Conservation (phyloP, 2,113 vertebrate species). For the Corvus moneduloides region DNA sequence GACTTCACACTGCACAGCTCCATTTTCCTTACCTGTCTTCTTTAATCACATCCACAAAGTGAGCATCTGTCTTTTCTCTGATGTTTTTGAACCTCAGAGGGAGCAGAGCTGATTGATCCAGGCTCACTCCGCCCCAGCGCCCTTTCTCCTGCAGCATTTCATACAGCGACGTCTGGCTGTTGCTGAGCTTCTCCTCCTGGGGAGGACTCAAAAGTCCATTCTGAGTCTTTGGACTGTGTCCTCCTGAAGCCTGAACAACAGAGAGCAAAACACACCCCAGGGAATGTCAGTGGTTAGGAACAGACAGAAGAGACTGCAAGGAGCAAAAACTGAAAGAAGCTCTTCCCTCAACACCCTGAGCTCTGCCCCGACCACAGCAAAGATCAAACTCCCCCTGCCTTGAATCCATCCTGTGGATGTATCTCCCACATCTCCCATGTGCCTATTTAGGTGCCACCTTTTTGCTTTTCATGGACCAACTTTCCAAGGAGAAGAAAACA, state of each 20-base stretch:
- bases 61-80: constrained; percentile 92
- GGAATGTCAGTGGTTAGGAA: background rate
- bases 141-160: constrained; percentile 95
- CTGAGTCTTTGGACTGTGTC: constrained; percentile 80
- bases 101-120: constrained; percentile 92
- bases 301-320: background rate
- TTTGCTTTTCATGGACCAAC: background rate
- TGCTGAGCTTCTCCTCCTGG: constrained; percentile 85
- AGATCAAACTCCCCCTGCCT: background rate
- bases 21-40: constrained; percentile 86
- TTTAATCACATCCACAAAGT: constrained; percentile 98
- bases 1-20: background rate
- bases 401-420: background rate
- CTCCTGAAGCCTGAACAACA: constrained; percentile 67
- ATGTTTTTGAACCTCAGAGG: constrained; percentile 92
- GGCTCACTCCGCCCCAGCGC: constrained; percentile 76
- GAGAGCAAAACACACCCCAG: background rate
- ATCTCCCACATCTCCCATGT: background rate
- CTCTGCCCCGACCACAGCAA: background rate
- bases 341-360: background rate
- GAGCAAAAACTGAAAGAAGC: background rate
- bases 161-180: constrained; percentile 92
- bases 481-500: background rate
- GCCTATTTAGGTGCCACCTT: background rate
- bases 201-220: constrained; percentile 91